Base-by-base conservation (phyloP, 1,140 invertebrate genomes). In the Bradynema listronoti region DNA sequence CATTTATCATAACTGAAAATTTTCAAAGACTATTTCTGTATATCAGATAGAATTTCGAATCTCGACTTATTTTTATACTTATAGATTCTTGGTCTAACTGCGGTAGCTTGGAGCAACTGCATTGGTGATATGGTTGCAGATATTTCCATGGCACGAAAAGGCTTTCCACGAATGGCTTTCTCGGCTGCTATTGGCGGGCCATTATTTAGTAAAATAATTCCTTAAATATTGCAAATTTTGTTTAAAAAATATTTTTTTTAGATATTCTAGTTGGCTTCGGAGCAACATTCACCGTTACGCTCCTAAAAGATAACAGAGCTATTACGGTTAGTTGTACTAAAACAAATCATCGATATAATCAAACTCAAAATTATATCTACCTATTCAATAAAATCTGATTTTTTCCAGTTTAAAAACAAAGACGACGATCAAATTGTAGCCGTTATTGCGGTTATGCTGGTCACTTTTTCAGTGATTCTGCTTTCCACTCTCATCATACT, bases 101-200 rank as follows among this genome's bases (percentile, higher is more conserved):
- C 87, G 29, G 80, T 87, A 16, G 85, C 86, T 0, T 86, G 85
- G 85, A 85, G 85, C 29, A 87, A 87, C 75, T 84, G 84, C 73
- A 79, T 87, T 52, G 84, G 84, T 65, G 85, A 87, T 82, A 79
- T 86, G 19, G 83, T 87, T 64, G 82, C 86, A 2, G 85, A 87
- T 68, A 75, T 84, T 1, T 73, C 83, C 16, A 83, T 86, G 69
- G 85, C 86, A 1, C 79, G 80, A 54, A 82, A 82, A 69, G 85
- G 85, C 3, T 85, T 82, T 74, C 83, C 85, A 0, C 78, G 84
- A 56, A 86, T 86, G 84, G 86, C 84, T 1, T 84, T 85, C 62
- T 82, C 84, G 1, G 86, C 86, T 1, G 86, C 85, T 59, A 85
- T 85, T 71, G 86, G 85, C 29, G 86, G 85, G 34, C 86, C 85